Evolutionary conservation across 2,113 vertebrate genomes (phyloP).

Genomic region (Rhinolophus sinicus): DNA sequence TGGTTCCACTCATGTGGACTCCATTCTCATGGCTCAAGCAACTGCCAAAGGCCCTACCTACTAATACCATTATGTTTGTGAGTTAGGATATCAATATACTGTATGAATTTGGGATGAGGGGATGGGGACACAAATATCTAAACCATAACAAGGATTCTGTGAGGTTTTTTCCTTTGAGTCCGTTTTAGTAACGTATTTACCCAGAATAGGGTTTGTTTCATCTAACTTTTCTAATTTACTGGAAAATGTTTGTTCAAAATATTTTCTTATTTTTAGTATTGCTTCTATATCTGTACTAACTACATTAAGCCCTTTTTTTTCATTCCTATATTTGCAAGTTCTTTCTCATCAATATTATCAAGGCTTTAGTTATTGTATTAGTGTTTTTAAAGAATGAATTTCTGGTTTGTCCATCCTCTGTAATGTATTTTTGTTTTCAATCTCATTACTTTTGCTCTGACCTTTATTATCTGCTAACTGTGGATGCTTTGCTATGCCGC

Average conservation of each 20-base stretch:
- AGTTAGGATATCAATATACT: not conserved
- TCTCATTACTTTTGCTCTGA: not conserved
- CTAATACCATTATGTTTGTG: not conserved
- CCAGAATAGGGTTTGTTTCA: not conserved
- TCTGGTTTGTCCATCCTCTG: not conserved
- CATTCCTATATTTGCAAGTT: not conserved
- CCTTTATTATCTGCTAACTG: not conserved
- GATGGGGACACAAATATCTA: not conserved
- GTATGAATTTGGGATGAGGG: not conserved
- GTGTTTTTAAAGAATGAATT: not conserved
- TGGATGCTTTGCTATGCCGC: not conserved
- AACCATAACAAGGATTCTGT: not conserved
- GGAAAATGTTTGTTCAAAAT: not conserved
- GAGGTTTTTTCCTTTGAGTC: not conserved
- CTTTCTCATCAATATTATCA: not conserved
- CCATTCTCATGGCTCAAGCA: too few species aligned
- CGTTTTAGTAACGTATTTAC: not conserved
- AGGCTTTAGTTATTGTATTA: not conserved
- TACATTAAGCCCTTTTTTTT: not conserved
- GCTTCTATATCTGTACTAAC: not conserved
- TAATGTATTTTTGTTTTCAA: not conserved
- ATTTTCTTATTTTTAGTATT: not conserved
- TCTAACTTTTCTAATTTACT: slow-evolving; percentile 18
- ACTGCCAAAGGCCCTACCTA: not conserved
- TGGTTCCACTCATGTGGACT: not conserved